Evolutionary conservation across 2,888 invertebrate species (phyloP), one percentile per base, ranked within the genome.

Genomic region (Timema podura): DNA sequence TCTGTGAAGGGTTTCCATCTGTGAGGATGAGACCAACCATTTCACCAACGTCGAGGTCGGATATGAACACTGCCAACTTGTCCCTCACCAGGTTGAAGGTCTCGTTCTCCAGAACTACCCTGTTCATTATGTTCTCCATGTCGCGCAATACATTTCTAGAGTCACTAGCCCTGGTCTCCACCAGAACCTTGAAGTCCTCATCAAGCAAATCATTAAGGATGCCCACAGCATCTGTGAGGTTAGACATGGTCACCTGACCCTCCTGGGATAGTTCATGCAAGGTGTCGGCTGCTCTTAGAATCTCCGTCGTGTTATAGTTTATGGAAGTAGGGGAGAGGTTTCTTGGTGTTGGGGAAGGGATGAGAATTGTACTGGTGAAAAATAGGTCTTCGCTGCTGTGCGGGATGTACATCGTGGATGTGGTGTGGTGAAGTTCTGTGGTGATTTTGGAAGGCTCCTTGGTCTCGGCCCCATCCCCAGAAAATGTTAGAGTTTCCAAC

Each of bases 41-140:
- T 16, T 61, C 61, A 13, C 44, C 44, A 9, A 9, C 45, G 10
- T 61, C 0, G 30, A 64, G 15, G n/a, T 68, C 64, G 30, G 64
- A 13, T 11, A 64, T 64, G 49, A 64, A 68, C 44, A 49, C 61
- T n/a, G 68, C 54, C 30, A 68, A 6, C 47, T 68, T 16, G 6
- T 5, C 44, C 44, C 13, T n/a, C 6, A 57, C 57, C 11, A 16
- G 10, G 1, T 16, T 64, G 13, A 64, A 16, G 7, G 15, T 61
- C 44, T 68, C 45, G 16, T 49, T 64, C 46, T 57, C 30, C 45
- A 68, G 61, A 6, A 15, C 16, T 16, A 68, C 59, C 13, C 59
- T 57, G 30, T 30, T 68, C 59, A 68, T 57, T n/a, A 68, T 48
- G 30, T 10, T 16, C n/a, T 59, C 59, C 8, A 68, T 30, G 16